Conservation (phyloP, 2,797 vertebrate genomes). For the Mus caroli region DNA sequence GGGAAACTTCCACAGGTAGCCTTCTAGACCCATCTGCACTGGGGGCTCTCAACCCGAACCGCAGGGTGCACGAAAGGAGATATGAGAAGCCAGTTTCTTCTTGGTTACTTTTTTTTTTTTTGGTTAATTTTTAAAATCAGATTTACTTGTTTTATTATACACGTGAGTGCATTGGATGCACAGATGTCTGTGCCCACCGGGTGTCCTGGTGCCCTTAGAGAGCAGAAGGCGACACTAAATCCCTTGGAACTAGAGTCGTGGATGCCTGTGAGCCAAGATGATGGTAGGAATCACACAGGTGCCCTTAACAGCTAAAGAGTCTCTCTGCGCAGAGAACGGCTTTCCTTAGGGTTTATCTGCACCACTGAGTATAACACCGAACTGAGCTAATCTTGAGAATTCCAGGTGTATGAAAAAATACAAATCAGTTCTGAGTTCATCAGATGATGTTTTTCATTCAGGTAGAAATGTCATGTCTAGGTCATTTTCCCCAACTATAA, state of each 20-base stretch:
- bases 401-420: background rate
- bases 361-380: background rate
- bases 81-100: background rate
- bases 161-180: background rate
- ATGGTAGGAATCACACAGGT: background rate
- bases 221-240: background rate
- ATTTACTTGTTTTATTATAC: background rate
- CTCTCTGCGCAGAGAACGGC: background rate
- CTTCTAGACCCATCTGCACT: background rate
- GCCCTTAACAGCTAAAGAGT: background rate
- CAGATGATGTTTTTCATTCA: background rate
- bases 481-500: background rate
- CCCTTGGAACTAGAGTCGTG: background rate
- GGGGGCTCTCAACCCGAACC: background rate
- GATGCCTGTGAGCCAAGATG: background rate
- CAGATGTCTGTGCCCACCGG: background rate
- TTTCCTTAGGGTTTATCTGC: background rate
- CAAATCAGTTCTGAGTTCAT: background rate
- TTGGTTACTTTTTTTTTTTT: background rate
- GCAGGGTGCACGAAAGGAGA: accelerated
- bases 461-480: slow-evolving; percentile 11
- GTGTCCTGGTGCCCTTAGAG: background rate
- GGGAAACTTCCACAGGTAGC: background rate
- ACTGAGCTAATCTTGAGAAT: background rate
- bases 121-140: background rate